A percentile compares a stretch with the other conserved stretches of the same genome.
These are phyloP conservation scores for Strix aluco DNA, from an alignment of 2,113 vertebrate genomes.

Conservation along the genomic window DNA sequence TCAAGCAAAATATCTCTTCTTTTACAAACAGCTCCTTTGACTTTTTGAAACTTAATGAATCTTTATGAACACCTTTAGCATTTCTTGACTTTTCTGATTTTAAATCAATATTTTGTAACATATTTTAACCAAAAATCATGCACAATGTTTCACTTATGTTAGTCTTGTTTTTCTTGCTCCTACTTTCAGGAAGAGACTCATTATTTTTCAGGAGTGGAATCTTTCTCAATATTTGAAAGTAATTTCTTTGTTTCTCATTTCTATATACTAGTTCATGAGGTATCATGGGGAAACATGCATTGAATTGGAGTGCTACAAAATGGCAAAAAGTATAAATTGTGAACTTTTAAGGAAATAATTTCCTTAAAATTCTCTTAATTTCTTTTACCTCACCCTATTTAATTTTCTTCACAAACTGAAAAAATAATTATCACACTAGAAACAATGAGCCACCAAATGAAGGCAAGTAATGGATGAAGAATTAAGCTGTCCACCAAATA, in stretches of 20 bases:
- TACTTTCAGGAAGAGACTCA: not conserved
- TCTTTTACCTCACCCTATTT: not conserved
- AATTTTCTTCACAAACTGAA: not conserved
- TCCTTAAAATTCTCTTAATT: not conserved
- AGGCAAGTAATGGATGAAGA: not conserved
- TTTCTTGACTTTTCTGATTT: not conserved
- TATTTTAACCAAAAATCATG: not conserved
- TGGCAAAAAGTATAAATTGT: not conserved
- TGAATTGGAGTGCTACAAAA: not conserved
- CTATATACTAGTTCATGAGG: not conserved
- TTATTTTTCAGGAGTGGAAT: not conserved
- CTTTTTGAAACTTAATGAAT: not conserved
- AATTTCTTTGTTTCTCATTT: not conserved
- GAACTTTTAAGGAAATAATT: not conserved
- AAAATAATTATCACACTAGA: not conserved
- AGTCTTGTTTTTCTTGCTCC: not conserved
- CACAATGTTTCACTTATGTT: not conserved
- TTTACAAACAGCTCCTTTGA: not conserved
- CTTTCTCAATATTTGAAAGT: not conserved
- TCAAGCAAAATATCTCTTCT: not conserved
- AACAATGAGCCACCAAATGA: not conserved
- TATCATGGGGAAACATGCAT: not conserved
- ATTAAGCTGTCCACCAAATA: not conserved
- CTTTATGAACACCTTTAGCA: not conserved
- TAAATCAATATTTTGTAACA: not conserved